phyloP scores from a whole-genome alignment of 2,888 invertebrate species.

The Drosophila atroscutellata region DNA sequence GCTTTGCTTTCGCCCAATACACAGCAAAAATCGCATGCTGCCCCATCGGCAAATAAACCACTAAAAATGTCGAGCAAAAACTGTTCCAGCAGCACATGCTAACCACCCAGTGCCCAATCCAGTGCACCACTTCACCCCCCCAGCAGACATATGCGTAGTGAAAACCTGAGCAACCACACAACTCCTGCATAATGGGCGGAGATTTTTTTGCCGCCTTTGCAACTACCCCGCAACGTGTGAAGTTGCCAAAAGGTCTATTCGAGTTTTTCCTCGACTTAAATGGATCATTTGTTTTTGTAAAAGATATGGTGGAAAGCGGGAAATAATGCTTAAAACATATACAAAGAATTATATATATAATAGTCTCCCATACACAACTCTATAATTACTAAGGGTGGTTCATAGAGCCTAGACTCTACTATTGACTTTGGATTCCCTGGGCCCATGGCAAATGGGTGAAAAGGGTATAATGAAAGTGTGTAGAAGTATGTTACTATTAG shows the following conservation, averaged over 20 bases:
- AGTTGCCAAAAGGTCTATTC: not conserved
- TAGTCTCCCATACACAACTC: not conserved
- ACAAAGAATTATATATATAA: not conserved
- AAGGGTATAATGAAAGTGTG: not conserved
- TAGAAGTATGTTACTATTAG: not conserved
- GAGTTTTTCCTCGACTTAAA: not conserved
- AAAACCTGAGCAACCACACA: slow-evolving; percentile 27
- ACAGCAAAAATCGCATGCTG: slow-evolving; percentile 9
- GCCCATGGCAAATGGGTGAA: not conserved
- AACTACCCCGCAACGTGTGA: slow-evolving; percentile 8
- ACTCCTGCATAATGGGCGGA: slow-evolving; percentile 9
- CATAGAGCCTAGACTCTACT: not conserved
- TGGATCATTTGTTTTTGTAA: too few relatives aligned
- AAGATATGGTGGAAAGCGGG: not conserved
- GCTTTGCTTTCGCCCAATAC: slow-evolving; percentile 36
- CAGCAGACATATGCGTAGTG: slow-evolving; percentile 13
- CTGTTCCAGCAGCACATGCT: slow-evolving; percentile 40
- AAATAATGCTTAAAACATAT: not conserved
- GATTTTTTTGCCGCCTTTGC: slow-evolving; percentile 20
- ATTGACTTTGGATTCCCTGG: not conserved
- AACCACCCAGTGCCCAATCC: slow-evolving; percentile 25
- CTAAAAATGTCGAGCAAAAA: slow-evolving; percentile 37
- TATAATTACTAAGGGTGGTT: not conserved
- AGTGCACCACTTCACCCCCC: slow-evolving; percentile 9
- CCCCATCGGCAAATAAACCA: slow-evolving; percentile 35